These are phyloP conservation scores for Xyrichtys novacula DNA, from an alignment of 2,797 vertebrate genomes.

Conservation along the genomic window DNA sequence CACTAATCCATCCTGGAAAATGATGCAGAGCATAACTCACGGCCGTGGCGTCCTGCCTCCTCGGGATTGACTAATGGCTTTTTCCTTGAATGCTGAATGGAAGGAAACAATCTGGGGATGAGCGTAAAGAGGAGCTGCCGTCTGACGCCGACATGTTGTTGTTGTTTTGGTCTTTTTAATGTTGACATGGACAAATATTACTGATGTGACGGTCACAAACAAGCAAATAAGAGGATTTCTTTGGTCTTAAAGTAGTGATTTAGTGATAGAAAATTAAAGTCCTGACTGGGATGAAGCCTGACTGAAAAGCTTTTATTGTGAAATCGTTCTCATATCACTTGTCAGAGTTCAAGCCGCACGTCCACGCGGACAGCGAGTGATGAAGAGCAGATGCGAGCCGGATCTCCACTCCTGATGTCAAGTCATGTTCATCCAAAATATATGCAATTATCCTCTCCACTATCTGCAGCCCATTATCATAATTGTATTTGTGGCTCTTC, in stretches of 20 bases:
- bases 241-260: not conserved
- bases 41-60: slow-evolving; percentile 57
- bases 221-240: no score
- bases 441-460: slow-evolving; percentile 69
- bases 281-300: not conserved
- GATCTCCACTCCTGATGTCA: slow-evolving; percentile 52
- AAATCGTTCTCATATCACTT: slow-evolving; percentile 1
- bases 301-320: not conserved
- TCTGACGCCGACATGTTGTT: slow-evolving; percentile 43
- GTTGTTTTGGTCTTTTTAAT: slow-evolving; percentile 35
- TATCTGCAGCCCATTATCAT: slow-evolving; percentile 67
- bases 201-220: not conserved
- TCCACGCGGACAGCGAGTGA: slow-evolving; percentile 29
- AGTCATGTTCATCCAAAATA: slow-evolving; percentile 70
- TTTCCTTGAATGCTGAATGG: slow-evolving; percentile 76
- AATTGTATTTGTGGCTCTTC: slow-evolving; percentile 70
- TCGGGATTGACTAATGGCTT: slow-evolving; percentile 68
- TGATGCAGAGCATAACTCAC: slow-evolving; percentile 72
- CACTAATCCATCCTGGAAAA: slow-evolving; percentile 74
- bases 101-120: slow-evolving; percentile 65
- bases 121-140: slow-evolving; percentile 13
- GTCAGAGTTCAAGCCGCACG: slow-evolving; percentile 23
- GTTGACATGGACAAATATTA: slow-evolving; percentile 26
- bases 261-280: no score
- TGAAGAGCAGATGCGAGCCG: slow-evolving; percentile 63